phyloP scores from a whole-genome alignment of 1,140 invertebrate species.

The Macrobrachium rosenbergii region DNA sequence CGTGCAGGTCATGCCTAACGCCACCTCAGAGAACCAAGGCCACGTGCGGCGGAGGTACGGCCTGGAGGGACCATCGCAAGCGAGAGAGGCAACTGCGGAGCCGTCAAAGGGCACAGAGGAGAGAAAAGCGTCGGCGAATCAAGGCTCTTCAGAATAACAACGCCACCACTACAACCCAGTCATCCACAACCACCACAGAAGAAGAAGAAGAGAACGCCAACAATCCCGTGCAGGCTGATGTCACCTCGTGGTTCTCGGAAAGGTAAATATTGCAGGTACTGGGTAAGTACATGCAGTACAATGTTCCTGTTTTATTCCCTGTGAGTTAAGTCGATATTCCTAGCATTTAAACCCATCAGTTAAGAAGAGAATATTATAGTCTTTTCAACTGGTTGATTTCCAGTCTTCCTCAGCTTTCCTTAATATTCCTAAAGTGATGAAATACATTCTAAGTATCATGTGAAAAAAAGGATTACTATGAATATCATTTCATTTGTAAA shows the following conservation, averaged over 20 bases:
- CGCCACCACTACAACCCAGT: background rate
- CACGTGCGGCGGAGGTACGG: constrained; percentile 60
- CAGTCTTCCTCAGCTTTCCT: too few species aligned
- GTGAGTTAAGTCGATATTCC: too few species aligned
- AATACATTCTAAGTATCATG: too few species aligned
- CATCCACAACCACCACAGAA: constrained; percentile 33
- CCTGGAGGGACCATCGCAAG: constrained; percentile 60
- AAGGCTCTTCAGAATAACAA: background rate
- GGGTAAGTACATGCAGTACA: background rate
- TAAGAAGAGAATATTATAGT: too few species aligned
- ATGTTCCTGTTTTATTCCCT: too few species aligned
- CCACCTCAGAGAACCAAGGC: constrained; percentile 35
- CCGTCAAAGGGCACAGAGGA: constrained; percentile 28
- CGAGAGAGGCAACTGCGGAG: constrained; percentile 48
- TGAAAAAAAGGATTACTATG: too few species aligned
- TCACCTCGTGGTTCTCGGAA: background rate
- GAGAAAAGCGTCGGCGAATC: background rate
- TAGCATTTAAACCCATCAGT: too few species aligned
- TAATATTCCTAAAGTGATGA: too few species aligned
- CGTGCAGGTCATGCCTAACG: constrained; percentile 55
- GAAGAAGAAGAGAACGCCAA: background rate
- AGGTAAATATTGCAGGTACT: background rate
- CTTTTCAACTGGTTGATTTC: too few species aligned
- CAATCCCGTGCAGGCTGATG: background rate
- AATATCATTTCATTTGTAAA: too few species aligned